Base-by-base conservation (phyloP, 2,888 invertebrate species). In the Listrodromus nycthemerus region DNA sequence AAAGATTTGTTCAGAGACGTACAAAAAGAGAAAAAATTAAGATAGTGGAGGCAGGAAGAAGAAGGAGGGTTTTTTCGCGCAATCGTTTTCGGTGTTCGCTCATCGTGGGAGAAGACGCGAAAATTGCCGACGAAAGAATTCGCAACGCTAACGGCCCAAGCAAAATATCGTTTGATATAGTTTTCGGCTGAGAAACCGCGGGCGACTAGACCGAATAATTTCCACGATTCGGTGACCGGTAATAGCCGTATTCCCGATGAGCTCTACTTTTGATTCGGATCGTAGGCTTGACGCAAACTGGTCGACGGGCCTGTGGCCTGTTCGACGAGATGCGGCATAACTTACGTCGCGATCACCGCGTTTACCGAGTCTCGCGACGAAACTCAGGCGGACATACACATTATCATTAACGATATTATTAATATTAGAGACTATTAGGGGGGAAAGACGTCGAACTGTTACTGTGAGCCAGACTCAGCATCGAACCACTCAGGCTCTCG, bases 381-480 rank as follows among this genome's bases (percentile, higher is more conserved):
- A 89, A 88, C 90, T 90, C 89, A 91, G 91, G 91, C 91, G 91
- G 90, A 91, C 91, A 91, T 92, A 92, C 88, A 90, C 90, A 66
- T 89, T 88, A 89, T 87, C 87, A 89, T 89, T 87, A 89, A 89
- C 88, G 81, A 91, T 45, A 45, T 90, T 88, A 91, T 92, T 92
- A 92, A 91, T 91, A 93, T 93, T 93, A 93, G 89, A 93, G 92
- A 94, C 96, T 96, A 94, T 96, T 96, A 92, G 97, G 97, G 91
- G 97, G 97, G 94, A 97, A 97, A 94, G 97, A 97, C 92, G 97
- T 97, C 91, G 98, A 98, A 94, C 98, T 98, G 95, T 98, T 98
- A 95, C 98, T 98, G 95, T 98, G 98, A 88, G 98, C 98, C 94
- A 99, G 96, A 94, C 98, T 98, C 92, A 97, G 95, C 97, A 98